Base-by-base conservation (phyloP, 2,113 vertebrate genomes). In the Carassius carassius region DNA sequence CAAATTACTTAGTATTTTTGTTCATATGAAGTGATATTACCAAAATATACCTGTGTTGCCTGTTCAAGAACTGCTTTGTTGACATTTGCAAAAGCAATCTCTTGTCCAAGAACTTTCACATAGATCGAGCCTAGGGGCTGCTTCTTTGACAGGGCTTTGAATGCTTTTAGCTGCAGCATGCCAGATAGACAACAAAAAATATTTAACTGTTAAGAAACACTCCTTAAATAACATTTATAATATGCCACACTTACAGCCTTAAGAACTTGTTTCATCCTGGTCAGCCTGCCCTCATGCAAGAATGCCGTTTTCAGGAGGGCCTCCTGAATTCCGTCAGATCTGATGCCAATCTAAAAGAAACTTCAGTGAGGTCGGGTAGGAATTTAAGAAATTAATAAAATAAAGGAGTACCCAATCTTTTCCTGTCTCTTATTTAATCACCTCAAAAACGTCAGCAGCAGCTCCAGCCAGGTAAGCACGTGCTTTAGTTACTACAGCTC, bases 321-420 rank as follows among this genome's bases (percentile, higher is more conserved):
- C 0, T 96, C 95, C 84, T 95, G 95, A 69, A 96, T 78, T 85
- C 96, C 96, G 87, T 97, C 95, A 76, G 92, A 90, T 0, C 92
- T 93, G 21, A 96, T 75, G 60, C 94, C 95, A 87, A 92, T 0
- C 96, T 97, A 87, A 82, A 37, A 1, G n/a, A 29, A 29, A 60
- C 21, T 60, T 60, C 9, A 60, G 17, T 75, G 13, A 75, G 14
- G n/a, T 75, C 0, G 12, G 8, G 47, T 25, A 25, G 13, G 49
- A 44, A 23, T 47, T 23, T 16, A 25, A 17, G 23, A 75, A 51
- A 14, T 1, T 16, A 75, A 25, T 44, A 11, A 10, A 44, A 44
- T 44, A 10, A 11, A 10, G 10, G 17, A 72, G 60, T 11, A 62
- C 2, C 23, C 19, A 0, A 23, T 63, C 11, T 25, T 25, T 51